These are phyloP conservation scores for Chiloscyllium plagiosum DNA, from an alignment of 2,113 vertebrate species.

Conservation along the genomic window DNA sequence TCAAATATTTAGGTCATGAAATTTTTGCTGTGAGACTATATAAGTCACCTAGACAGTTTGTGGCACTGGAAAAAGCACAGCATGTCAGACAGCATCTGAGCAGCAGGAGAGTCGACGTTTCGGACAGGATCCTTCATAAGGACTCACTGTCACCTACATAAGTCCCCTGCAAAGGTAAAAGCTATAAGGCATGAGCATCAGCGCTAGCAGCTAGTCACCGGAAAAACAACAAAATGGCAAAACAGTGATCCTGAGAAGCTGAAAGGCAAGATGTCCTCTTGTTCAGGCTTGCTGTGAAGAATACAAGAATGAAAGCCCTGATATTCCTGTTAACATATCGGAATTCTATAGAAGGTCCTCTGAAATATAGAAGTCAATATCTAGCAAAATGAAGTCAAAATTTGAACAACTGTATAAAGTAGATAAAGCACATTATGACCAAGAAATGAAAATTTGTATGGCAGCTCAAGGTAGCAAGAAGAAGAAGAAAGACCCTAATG, in stretches of 20 bases:
- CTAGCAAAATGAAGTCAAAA: conserved; percentile 74
- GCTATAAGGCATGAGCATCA: too few species aligned
- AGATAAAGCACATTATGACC: conserved; percentile 78
- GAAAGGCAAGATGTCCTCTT: conserved; percentile 83
- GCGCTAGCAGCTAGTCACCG: background rate
- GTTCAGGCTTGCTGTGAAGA: conserved; percentile 80
- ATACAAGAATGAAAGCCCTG: conserved; percentile 78
- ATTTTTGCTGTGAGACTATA: too few species aligned
- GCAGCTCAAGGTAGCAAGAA: conserved; percentile 69
- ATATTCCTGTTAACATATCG: conserved; percentile 76
- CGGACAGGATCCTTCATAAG: too few species aligned
- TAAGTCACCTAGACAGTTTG: too few species aligned
- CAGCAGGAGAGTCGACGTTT: too few species aligned
- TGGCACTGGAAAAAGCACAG: too few species aligned
- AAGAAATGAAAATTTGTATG: conserved; percentile 78
- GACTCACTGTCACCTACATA: too few species aligned
- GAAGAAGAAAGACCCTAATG: conserved; percentile 81
- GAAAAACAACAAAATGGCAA: conserved; percentile 64
- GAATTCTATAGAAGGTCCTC: conserved; percentile 83
- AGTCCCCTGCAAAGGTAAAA: too few species aligned
- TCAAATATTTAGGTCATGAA: too few species aligned
- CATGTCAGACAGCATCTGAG: too few species aligned
- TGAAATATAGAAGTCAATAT: conserved; percentile 72
- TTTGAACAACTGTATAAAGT: conserved; percentile 82
- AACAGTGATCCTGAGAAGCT: conserved; percentile 81